Evolutionary conservation across 2,113 vertebrate genomes (phyloP), one percentile per base, ranked within the genome.

Genomic region (Cheilinus undulatus): DNA sequence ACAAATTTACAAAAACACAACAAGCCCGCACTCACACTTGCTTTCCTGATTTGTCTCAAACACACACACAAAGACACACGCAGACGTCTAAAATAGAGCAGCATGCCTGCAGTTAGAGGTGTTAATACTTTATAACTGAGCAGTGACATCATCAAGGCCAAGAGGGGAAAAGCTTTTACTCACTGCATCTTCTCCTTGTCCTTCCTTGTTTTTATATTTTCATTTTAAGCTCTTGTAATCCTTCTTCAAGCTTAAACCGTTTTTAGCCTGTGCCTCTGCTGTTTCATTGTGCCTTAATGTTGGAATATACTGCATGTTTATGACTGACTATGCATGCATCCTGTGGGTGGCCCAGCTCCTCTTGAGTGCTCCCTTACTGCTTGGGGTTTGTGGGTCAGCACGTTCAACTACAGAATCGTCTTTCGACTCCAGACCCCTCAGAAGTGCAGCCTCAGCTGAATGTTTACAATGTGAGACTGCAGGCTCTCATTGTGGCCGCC

Each of bases 381-480:
- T 71, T 54, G 43, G 62, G 58, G 65, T 86, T 82, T 75, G 65
- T 77, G 78, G 69, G 73, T 88, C 78, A 75, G 72, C 12, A 13
- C 68, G 65, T 48, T 46, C 75, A 43, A 48, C 61, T 32, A 19
- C 68, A 71, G 73, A 68, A 42, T 32, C 5, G 23, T 45, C 68
- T 65, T 62, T 62, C 2, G 43, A 38, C 42, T 67, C 43, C 32
- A 32, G 49, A 61, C 66, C n/a, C 30, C 53, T 54, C 22, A 23
- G 56, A 77, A 27, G 13, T 54, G 73, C 86, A 40, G 77, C 38
- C 46, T 86, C 80, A 67, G 59, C 77, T 70, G n/a, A 84, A 58
- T 20, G 74, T 48, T 71, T 53, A 45, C 65, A 80, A 11, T 51
- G 32, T 43, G 23, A 56, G 51, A 2, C 65, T 61, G 30, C 69